Percentiles rank a stretch among this genome's conserved stretches.
Evolutionary conservation across 2,797 vertebrate genomes (phyloP).

Genomic region (Sebastes cheni): DNA sequence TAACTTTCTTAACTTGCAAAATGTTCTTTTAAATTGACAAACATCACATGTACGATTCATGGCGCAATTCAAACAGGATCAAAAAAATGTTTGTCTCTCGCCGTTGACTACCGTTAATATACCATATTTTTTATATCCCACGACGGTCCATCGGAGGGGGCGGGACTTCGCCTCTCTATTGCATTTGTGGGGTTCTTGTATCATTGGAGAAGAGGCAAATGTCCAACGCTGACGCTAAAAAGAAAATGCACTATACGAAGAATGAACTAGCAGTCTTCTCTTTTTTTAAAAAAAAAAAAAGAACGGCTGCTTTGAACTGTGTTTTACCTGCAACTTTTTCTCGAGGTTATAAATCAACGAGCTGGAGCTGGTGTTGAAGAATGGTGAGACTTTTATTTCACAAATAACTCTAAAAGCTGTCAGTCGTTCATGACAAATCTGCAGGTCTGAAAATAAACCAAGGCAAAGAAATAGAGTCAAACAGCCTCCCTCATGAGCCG

Average conservation of each 20-base stretch:
- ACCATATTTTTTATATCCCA: too few relatives aligned
- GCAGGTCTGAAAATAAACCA: constrained; percentile 38
- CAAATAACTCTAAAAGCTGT: constrained; percentile 19
- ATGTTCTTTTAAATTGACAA: too few relatives aligned
- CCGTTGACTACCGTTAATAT: too few relatives aligned
- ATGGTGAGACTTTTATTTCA: constrained; percentile 15
- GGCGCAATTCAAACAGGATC: too few relatives aligned
- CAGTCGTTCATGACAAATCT: constrained; percentile 21
- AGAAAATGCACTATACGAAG: constrained; percentile 50
- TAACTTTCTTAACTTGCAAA: too few relatives aligned
- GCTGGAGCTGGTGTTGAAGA: constrained; percentile 4
- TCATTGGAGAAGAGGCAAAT: constrained; percentile 37
- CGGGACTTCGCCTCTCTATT: neutral
- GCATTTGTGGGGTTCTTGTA: constrained; percentile 12
- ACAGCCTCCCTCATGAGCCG: constrained; percentile 40
- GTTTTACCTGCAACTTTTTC: constrained; percentile 23
- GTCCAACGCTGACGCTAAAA: constrained; percentile 46
- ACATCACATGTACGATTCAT: too few relatives aligned
- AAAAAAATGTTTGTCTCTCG: too few relatives aligned
- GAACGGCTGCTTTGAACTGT: constrained; percentile 23
- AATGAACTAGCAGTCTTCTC: constrained; percentile 18
- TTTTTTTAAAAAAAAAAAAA: neutral
- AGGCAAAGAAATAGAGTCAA: constrained; percentile 20
- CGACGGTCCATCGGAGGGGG: too few relatives aligned
- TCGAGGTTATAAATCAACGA: constrained; percentile 21